Evolutionary conservation across 2,888 invertebrate species (phyloP).

Genomic region (Diplolepis rosae): DNA sequence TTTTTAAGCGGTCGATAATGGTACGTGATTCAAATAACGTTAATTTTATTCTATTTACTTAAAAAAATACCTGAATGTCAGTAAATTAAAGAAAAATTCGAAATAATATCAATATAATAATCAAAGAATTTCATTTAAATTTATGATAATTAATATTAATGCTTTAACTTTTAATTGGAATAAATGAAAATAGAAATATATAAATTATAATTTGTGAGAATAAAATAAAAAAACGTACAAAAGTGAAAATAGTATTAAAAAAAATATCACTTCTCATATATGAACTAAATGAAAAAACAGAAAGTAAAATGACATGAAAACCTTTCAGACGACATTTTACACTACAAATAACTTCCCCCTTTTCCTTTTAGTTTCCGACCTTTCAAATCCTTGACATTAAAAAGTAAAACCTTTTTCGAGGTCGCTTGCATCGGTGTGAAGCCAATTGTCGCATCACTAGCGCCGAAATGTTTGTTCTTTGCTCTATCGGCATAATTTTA

Average conservation of each 20-base stretch:
- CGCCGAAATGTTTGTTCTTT: not conserved
- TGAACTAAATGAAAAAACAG: not conserved
- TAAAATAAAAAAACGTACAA: not conserved
- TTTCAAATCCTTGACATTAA: conserved; percentile 12
- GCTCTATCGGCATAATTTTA: not conserved
- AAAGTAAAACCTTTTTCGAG: not conserved
- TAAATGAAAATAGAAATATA: too few species aligned
- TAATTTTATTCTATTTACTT: not conserved
- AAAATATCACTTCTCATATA: not conserved
- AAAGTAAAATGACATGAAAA: conserved; percentile 5
- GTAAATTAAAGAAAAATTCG: not conserved
- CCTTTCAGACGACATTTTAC: conserved; percentile 7
- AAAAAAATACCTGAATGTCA: not conserved
- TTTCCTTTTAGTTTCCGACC: conserved; percentile 1
- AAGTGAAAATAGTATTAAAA: not conserved
- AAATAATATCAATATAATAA: not conserved
- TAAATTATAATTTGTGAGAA: not conserved
- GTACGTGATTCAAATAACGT: not conserved
- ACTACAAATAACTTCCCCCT: not conserved
- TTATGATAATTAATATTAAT: too few species aligned
- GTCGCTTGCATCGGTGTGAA: not conserved
- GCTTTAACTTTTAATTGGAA: too few species aligned
- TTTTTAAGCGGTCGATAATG: not conserved
- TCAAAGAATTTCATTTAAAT: too few species aligned
- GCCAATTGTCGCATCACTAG: not conserved